phyloP scores from a whole-genome alignment of 2,113 vertebrate genomes.

The Cairina moschata region DNA sequence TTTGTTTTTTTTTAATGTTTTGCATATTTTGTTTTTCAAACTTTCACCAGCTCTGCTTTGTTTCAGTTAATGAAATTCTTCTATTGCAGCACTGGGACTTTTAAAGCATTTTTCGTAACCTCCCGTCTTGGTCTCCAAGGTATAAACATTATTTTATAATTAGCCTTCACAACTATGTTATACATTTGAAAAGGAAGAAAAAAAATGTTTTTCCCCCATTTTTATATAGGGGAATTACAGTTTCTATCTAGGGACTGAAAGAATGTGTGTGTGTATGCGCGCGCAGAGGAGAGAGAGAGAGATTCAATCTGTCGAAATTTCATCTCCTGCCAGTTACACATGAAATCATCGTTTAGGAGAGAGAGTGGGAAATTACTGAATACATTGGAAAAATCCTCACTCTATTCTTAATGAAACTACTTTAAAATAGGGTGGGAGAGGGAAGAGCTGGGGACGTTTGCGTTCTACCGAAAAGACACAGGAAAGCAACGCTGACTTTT shows the following conservation, averaged over 20 bases:
- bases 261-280: slow-evolving; percentile 50
- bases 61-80: slow-evolving; percentile 84
- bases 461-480: slow-evolving; percentile 1
- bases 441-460: slow-evolving; percentile 27
- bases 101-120: slow-evolving; percentile 80
- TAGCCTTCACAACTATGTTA: slow-evolving; percentile 83
- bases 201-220: slow-evolving; percentile 71
- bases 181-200: slow-evolving; percentile 76
- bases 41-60: slow-evolving; percentile 76
- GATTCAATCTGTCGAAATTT: slow-evolving; percentile 72
- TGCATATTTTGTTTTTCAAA: slow-evolving; percentile 78
- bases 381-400: slow-evolving; percentile 60
- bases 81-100: slow-evolving; percentile 79
- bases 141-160: slow-evolving; percentile 86
- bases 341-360: slow-evolving; percentile 66
- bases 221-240: slow-evolving; percentile 76
- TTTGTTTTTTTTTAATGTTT: slow-evolving; percentile 60
- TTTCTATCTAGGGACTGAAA: slow-evolving; percentile 77
- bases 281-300: slow-evolving; percentile 49
- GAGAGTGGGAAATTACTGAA: slow-evolving; percentile 54
- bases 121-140: slow-evolving; percentile 79
- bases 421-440: slow-evolving; percentile 47
- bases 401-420: slow-evolving; percentile 70
- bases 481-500: slow-evolving; percentile 23
- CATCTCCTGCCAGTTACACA: slow-evolving; percentile 75